These are phyloP conservation scores for Busseola fusca DNA, from an alignment of 2,888 invertebrate species.

Conservation along the genomic window DNA sequence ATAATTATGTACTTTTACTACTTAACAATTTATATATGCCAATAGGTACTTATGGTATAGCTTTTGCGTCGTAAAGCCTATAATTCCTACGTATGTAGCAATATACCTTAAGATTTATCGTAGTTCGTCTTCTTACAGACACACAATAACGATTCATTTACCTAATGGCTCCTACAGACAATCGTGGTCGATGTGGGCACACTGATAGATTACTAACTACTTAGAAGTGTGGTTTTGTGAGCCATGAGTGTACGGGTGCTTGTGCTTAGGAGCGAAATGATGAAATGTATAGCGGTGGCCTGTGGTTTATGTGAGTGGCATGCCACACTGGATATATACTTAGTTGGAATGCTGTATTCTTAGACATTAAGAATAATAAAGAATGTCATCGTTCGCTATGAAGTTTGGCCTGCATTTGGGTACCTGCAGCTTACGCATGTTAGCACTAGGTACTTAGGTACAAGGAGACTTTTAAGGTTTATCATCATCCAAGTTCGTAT, in stretches of 20 bases:
- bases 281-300: constrained; percentile 23
- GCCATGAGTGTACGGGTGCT: constrained; percentile 38
- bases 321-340: not conserved
- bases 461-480: not conserved
- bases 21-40: not conserved
- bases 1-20: not conserved
- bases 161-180: constrained; percentile 53
- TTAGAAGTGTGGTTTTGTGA: constrained; percentile 52
- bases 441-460: not conserved
- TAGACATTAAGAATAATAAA: not conserved
- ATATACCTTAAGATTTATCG: constrained; percentile 1
- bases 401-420: not conserved
- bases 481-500: not conserved
- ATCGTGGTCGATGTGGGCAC: constrained; percentile 41
- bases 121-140: constrained; percentile 23
- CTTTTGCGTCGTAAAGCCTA: not conserved
- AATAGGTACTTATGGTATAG: not conserved
- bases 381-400: not conserved
- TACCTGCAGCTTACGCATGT: not conserved
- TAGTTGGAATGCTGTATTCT: not conserved
- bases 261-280: constrained; percentile 30
- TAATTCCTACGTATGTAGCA: fast-evolving
- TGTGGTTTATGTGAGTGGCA: constrained; percentile 37
- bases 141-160: constrained; percentile 29
- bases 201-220: constrained; percentile 53